Percentiles rank a stretch among this genome's conserved stretches.
phyloP scores from a whole-genome alignment of 2,888 invertebrate species.

The Tinea pellionella region DNA sequence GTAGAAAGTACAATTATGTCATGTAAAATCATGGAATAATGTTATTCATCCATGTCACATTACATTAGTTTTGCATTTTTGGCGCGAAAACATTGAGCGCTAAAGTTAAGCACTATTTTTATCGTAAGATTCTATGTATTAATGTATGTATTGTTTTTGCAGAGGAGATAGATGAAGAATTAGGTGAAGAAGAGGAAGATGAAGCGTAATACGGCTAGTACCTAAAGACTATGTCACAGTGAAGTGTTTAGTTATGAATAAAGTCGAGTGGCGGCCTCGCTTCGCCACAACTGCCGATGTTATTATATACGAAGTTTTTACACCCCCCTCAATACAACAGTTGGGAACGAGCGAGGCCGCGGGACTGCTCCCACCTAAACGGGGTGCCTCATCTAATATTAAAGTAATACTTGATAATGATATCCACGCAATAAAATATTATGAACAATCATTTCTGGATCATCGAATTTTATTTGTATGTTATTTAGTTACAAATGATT shows the following conservation, averaged over 20 bases:
- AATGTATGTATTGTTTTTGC: constrained; percentile 41
- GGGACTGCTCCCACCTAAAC: constrained; percentile 57
- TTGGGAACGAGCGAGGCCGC: constrained; percentile 61
- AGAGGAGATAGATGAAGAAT: constrained; percentile 64
- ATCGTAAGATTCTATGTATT: too few relatives aligned
- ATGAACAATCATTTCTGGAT: background rate
- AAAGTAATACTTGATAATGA: background rate
- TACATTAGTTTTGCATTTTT: too few relatives aligned
- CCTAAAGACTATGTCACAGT: constrained; percentile 70
- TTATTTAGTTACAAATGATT: background rate
- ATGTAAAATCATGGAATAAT: too few relatives aligned
- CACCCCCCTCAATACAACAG: constrained; percentile 25
- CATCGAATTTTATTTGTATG: constrained; percentile 17
- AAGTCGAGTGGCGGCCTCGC: constrained; percentile 54
- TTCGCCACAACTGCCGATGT: constrained; percentile 53
- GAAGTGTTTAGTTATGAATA: constrained; percentile 66
- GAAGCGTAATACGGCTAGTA: constrained; percentile 67
- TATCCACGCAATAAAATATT: background rate
- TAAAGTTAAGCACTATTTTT: too few relatives aligned
- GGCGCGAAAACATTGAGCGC: too few relatives aligned
- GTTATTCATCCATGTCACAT: too few relatives aligned
- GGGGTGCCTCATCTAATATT: constrained; percentile 61
- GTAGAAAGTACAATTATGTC: too few relatives aligned
- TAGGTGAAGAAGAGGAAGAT: constrained; percentile 64
- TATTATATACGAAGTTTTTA: background rate